phyloP scores from a whole-genome alignment of 2,888 invertebrate species.

The Eilema caniola region DNA sequence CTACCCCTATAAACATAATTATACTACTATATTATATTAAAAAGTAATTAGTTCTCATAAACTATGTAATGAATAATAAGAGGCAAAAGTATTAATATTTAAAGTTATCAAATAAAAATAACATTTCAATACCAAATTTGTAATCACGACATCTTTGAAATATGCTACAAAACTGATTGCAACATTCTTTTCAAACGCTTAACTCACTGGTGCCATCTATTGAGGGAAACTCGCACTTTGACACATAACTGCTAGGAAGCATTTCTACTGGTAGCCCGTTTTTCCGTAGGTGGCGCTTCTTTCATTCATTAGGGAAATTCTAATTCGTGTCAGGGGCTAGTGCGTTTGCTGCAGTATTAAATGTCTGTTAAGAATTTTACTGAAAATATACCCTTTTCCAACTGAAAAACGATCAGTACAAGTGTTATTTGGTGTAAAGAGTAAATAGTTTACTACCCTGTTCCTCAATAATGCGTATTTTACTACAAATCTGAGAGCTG shows the following conservation, averaged over 20 bases:
- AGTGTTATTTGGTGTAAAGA: constrained; percentile 17
- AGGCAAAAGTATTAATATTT: no score
- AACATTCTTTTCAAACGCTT: constrained; percentile 18
- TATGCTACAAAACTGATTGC: background rate
- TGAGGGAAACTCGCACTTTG: constrained; percentile 20
- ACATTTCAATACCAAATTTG: constrained; percentile 3
- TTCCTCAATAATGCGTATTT: constrained; percentile 11
- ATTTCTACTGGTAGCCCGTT: constrained; percentile 27
- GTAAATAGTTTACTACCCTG: constrained; percentile 19
- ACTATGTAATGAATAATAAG: no score
- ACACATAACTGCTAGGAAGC: background rate
- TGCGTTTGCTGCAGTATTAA: constrained; percentile 29
- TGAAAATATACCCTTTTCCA: constrained; percentile 20
- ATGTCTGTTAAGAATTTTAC: constrained; percentile 21
- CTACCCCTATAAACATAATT: no score
- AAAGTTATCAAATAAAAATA: no score
- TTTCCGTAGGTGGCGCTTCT: constrained; percentile 46
- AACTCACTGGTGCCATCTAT: constrained; percentile 39
- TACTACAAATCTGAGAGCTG: constrained; percentile 21
- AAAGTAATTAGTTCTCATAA: no score
- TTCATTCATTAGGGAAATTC: constrained; percentile 40
- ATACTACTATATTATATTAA: no score
- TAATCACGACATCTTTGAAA: constrained; percentile 42
- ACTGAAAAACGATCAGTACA: constrained; percentile 18
- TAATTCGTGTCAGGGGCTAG: constrained; percentile 28